phyloP scores from a whole-genome alignment of 2,797 vertebrate species.

The Melanotaenia nigrans region DNA sequence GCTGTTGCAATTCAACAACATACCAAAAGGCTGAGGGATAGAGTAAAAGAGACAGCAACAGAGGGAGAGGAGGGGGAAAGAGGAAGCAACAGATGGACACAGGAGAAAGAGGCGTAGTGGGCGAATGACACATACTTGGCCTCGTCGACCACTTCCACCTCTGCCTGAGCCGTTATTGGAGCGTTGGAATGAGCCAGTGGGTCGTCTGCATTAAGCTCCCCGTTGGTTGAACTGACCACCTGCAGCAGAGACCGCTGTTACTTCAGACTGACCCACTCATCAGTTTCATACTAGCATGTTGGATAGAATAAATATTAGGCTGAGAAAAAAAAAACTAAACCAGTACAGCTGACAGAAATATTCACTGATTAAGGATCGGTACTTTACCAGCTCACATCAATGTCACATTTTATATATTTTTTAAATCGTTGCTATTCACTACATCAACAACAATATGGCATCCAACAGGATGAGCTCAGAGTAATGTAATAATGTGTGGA shows the following conservation, averaged over 20 bases:
- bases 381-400: not conserved
- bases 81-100: constrained; percentile 59
- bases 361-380: not conserved
- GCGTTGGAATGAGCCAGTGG: constrained; percentile 92
- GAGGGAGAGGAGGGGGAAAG: constrained; percentile 18
- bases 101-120: constrained; percentile 36
- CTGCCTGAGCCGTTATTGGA: constrained; percentile 92
- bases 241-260: constrained; percentile 72
- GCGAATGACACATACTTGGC: constrained; percentile 91
- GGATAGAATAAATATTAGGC: not conserved
- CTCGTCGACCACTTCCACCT: constrained; percentile 98
- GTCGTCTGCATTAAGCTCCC: constrained; percentile 96
- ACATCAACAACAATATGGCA: not conserved
- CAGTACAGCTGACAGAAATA: not conserved
- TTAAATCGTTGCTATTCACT: not conserved
- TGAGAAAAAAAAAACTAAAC: not conserved
- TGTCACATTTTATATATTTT: not conserved
- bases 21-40: constrained; percentile 25
- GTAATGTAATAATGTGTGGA: not conserved
- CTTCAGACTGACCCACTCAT: constrained; percentile 17
- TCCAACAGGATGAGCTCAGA: not conserved
- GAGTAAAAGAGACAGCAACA: constrained; percentile 19
- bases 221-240: constrained; percentile 98
- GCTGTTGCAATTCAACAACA: constrained; percentile 46
- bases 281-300: not conserved